Conservation (phyloP, 2,888 invertebrate species). For the Spicauda simplicius region DNA sequence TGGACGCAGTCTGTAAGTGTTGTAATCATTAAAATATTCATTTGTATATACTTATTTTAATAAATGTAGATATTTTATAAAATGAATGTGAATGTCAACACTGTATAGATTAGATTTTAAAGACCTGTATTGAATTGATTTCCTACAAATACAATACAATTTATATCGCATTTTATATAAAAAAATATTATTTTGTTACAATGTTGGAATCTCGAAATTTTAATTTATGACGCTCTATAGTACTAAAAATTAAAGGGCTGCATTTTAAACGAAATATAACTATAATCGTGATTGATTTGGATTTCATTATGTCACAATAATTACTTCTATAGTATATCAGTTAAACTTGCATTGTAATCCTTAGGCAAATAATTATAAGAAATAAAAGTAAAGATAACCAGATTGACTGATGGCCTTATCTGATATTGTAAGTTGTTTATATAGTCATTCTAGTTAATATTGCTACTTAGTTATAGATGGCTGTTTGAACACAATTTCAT, state of each 20-base stretch:
- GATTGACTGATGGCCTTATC: neutral
- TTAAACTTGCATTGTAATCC: neutral
- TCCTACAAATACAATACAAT: neutral
- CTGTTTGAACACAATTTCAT: constrained; percentile 5
- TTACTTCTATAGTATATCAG: neutral
- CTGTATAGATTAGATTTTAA: neutral
- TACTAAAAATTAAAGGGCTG: no score
- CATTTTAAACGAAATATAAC: no score
- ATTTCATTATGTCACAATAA: no score
- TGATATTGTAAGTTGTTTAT: neutral
- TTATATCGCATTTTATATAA: neutral
- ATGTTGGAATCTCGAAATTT: no score
- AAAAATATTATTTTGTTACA: no score
- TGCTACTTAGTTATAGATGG: constrained; percentile 14
- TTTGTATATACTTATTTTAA: neutral
- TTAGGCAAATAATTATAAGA: neutral
- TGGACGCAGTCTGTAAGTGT: neutral
- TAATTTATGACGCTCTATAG: no score
- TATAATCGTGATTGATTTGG: no score
- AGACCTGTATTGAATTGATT: neutral
- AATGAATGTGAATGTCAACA: neutral
- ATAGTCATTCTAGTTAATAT: constrained; percentile 2
- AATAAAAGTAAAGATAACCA: constrained; percentile 1
- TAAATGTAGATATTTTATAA: neutral
- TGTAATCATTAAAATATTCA: neutral